These are phyloP conservation scores for Aphelenchoides bicaudatus DNA, from an alignment of 2,888 invertebrate species.

Conservation along the genomic window DNA sequence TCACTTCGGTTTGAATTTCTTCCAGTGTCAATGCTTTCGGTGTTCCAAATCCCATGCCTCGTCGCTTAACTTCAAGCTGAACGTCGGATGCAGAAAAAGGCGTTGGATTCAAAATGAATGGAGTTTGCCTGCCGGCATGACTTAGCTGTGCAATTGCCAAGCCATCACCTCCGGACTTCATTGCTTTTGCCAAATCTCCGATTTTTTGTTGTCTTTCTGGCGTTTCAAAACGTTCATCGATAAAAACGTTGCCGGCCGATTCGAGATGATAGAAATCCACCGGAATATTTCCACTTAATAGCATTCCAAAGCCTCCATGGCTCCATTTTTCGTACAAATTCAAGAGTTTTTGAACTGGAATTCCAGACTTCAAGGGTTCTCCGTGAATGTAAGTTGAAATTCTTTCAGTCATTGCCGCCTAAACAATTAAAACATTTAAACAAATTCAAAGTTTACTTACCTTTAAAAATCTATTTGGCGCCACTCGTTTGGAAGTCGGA, in stretches of 20 bases:
- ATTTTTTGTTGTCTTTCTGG: conserved; percentile 28
- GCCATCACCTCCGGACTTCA: conserved; percentile 12
- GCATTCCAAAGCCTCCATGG: conserved; percentile 43
- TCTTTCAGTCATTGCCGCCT: conserved; percentile 16
- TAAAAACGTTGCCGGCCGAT: conserved; percentile 41
- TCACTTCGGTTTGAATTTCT: conserved; percentile 42
- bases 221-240: conserved; percentile 35
- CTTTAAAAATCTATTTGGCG: conserved; percentile 5
- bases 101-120: conserved; percentile 23
- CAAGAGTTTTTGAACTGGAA: conserved; percentile 33
- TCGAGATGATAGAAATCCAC: conserved; percentile 39
- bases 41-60: conserved; percentile 36
- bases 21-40: conserved; percentile 37
- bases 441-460: background rate
- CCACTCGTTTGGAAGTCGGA: conserved; percentile 10
- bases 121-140: conserved; percentile 34
- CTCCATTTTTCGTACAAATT: conserved; percentile 46
- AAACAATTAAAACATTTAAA: background rate
- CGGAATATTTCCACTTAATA: conserved; percentile 43
- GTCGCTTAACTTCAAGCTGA: conserved; percentile 22
- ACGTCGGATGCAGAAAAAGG: conserved; percentile 34
- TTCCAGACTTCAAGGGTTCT: conserved; percentile 33
- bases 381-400: conserved; percentile 9
- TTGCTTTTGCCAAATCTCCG: conserved; percentile 19
- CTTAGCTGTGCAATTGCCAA: conserved; percentile 27